A percentile compares a stretch with the other conserved stretches of the same genome.
Evolutionary conservation across 2,888 invertebrate genomes (phyloP).

Genomic region (Lymantria monacha): DNA sequence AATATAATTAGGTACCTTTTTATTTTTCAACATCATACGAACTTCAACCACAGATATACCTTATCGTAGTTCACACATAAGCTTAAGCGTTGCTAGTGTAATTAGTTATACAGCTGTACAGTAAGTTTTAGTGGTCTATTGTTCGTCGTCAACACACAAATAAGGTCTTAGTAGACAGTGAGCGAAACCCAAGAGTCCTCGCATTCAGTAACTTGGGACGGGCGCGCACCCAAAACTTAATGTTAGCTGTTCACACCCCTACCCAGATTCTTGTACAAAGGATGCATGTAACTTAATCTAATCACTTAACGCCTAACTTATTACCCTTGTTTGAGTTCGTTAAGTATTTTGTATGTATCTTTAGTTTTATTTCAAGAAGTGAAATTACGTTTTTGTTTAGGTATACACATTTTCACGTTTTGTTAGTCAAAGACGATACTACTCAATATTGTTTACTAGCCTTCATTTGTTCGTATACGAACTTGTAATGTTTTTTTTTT

Average conservation of each 20-base stretch:
- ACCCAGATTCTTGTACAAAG: conserved; percentile 45
- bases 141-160: conserved; percentile 56
- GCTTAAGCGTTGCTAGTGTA: conserved; percentile 4
- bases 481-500: too few species aligned
- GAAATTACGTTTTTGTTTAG: not conserved
- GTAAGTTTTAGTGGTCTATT: conserved; percentile 42
- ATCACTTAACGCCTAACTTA: conserved; percentile 41
- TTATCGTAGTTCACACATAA: not conserved
- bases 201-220: conserved; percentile 72
- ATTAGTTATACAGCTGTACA: conserved; percentile 9
- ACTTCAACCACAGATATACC: not conserved
- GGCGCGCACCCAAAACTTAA: conserved; percentile 65
- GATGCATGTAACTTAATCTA: conserved; percentile 42
- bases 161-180: conserved; percentile 52
- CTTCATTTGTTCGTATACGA: too few species aligned
- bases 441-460: too few species aligned
- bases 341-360: conserved; percentile 7
- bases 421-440: too few species aligned
- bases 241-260: conserved; percentile 41
- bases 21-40: not conserved
- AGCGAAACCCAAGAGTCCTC: conserved; percentile 53
- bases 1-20: too few species aligned
- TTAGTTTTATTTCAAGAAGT: not conserved
- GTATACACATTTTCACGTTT: not conserved
- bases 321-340: conserved; percentile 38